These are phyloP conservation scores for Strigamia maritima DNA, from an alignment of 2,888 invertebrate genomes.

Conservation along the genomic window DNA sequence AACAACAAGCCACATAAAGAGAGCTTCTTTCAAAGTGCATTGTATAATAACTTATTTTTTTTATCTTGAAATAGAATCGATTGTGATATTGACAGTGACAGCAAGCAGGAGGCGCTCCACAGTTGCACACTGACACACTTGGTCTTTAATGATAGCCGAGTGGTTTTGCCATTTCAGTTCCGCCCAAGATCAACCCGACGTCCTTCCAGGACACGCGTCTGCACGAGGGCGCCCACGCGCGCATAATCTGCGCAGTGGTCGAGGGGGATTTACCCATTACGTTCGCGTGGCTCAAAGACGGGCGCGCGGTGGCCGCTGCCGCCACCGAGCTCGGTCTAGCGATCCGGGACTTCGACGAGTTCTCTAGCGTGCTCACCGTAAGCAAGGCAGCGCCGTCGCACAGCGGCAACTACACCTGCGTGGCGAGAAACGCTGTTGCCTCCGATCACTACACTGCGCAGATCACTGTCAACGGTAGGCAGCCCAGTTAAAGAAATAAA, in stretches of 20 bases:
- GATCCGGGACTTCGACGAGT: conserved; percentile 41
- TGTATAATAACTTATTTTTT: neutral
- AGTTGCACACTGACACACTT: neutral
- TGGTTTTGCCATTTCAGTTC: conserved; percentile 55
- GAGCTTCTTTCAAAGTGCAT: neutral
- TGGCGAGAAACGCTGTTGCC: conserved; percentile 47
- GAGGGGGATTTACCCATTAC: conserved; percentile 54
- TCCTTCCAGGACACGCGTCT: conserved; percentile 47
- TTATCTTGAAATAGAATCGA: neutral
- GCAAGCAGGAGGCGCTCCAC: neutral
- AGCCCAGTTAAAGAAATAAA: neutral
- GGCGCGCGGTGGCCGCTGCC: conserved; percentile 50
- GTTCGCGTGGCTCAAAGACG: conserved; percentile 69
- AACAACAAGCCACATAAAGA: neutral
- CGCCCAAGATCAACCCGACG: conserved; percentile 67
- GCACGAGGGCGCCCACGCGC: conserved; percentile 45
- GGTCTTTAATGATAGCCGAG: neutral
- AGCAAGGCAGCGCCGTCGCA: conserved; percentile 48
- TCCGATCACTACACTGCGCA: conserved; percentile 41
- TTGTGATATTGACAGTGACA: neutral
- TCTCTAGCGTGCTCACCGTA: conserved; percentile 59
- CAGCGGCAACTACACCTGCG: conserved; percentile 51
- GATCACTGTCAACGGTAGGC: conserved; percentile 43
- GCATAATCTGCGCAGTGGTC: conserved; percentile 44
- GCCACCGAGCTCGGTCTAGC: conserved; percentile 39